Base-by-base conservation (phyloP, 2,113 vertebrate species). In the Erythrocercus mccallii region DNA sequence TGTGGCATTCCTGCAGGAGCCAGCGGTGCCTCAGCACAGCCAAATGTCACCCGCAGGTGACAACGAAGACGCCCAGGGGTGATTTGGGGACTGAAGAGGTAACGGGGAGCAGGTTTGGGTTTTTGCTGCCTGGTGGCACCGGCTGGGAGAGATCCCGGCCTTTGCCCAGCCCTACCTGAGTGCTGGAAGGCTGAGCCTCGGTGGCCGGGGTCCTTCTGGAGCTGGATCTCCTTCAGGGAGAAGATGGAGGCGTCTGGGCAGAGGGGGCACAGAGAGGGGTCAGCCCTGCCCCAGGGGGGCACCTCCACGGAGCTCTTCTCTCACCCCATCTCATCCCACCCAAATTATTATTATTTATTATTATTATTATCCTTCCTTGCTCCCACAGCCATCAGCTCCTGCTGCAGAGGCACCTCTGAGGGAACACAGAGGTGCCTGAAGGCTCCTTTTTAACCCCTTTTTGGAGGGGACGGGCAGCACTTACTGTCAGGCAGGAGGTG, bases 191-290 rank as follows among this genome's bases (percentile, higher is more conserved):
- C 98, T 27, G 99, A 98, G 83, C 98, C 98, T 84, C 99, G 97
- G 92, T 98, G 98, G 10, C 99, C 99, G 2, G 99, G 99, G 77
- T 99, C 99, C 95, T 98, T 99, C 86, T 99, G 99, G 28, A 99
- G 98, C 95, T 99, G 99, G 71, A 99, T 97, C 93, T 99, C 99
- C 93, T 98, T 98, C 94, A 99, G 97, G 45, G 99, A 99, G 97
- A 99, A 99, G 97, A 99, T 98, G 51, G 99, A 99, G 28, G 97
- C 97, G 6, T 97, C 99, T 99, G 76, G n/a, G 37, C 35, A 95
- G 84, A 51, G 74, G 19, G 66, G 37, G 15, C 20, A 88, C 47
- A 81, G 58, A 66, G 33, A 23, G 19, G 60, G 35, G 7, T 91
- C 64, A 91, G 51, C 3, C 30, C 25, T 28, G 51, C 50, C 92